Conservation (phyloP, 2,113 vertebrate species). For the Chunga burmeisteri region DNA sequence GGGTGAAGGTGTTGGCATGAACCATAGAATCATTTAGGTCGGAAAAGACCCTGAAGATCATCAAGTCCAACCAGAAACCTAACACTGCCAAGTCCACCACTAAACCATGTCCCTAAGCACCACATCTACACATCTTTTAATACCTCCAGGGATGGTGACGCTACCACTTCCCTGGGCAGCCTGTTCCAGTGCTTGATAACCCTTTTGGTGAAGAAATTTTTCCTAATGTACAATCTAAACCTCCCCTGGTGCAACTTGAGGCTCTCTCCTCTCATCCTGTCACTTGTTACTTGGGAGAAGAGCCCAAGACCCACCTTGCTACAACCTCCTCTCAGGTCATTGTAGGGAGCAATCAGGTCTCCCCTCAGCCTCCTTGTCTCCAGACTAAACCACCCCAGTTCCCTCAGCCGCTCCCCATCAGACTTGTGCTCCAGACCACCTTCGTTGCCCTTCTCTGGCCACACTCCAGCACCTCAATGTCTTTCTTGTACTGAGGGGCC, state of each 20-base stretch:
- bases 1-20: not conserved
- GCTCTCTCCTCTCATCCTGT: not conserved
- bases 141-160: not conserved
- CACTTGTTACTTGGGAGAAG: not conserved
- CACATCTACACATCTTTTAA: not conserved
- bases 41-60: not conserved
- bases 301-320: rapidly evolving
- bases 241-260: not conserved
- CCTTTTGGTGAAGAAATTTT: not conserved
- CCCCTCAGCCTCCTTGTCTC: not conserved
- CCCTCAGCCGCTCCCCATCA: too few species aligned
- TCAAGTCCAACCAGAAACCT: not conserved
- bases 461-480: not conserved
- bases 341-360: too few species aligned
- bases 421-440: too few species aligned
- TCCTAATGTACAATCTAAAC: not conserved
- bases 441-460: not conserved
- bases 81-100: not conserved
- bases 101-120: not conserved
- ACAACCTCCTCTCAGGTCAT: not conserved
- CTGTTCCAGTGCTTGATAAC: not conserved
- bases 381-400: too few species aligned
- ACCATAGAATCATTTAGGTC: not conserved
- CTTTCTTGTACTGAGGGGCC: not conserved
- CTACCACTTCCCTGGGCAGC: not conserved